Percentiles rank a stretch among this genome's conserved stretches.
phyloP scores from a whole-genome alignment of 2,888 invertebrate genomes.

The Microdon myrmicae region DNA sequence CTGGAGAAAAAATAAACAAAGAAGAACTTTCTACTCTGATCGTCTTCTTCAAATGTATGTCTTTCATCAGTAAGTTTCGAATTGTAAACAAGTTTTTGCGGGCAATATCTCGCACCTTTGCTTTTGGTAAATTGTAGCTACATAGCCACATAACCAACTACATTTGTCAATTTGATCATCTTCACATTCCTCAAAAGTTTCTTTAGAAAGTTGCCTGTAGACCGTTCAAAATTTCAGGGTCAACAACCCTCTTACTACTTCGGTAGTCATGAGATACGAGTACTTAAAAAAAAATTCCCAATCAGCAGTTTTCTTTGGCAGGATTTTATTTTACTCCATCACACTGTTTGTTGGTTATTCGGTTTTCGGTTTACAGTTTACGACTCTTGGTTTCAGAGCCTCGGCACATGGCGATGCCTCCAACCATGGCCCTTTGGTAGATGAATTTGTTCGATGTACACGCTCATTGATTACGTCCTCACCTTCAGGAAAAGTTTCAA shows the following conservation, averaged over 20 bases:
- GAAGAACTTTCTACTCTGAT: too few species aligned
- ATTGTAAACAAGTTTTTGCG: conserved; percentile 40
- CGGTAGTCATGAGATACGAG: too few species aligned
- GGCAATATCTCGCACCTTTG: background rate
- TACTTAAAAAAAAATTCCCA: conserved; percentile 21
- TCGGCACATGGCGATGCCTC: too few species aligned
- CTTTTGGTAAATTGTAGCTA: conserved; percentile 26
- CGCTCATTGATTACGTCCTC: conserved; percentile 45
- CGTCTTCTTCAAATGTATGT: too few species aligned
- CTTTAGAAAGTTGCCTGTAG: conserved; percentile 2
- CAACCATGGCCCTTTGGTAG: too few species aligned
- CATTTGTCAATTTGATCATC: conserved; percentile 38
- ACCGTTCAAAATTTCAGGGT: conserved; percentile 13
- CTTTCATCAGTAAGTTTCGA: too few species aligned
- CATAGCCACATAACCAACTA: conserved; percentile 37
- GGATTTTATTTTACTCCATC: conserved; percentile 9
- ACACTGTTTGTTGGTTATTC: conserved; percentile 37
- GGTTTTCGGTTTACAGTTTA: conserved; percentile 12
- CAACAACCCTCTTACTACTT: conserved; percentile 28
- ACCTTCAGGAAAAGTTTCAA: conserved; percentile 48
- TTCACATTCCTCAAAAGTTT: too few species aligned
- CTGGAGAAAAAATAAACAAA: too few species aligned
- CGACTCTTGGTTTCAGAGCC: background rate
- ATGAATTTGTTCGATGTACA: conserved; percentile 24
- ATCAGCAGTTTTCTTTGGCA: conserved; percentile 46